These are phyloP conservation scores for Pagrus major DNA, from an alignment of 2,113 vertebrate genomes.

Conservation along the genomic window DNA sequence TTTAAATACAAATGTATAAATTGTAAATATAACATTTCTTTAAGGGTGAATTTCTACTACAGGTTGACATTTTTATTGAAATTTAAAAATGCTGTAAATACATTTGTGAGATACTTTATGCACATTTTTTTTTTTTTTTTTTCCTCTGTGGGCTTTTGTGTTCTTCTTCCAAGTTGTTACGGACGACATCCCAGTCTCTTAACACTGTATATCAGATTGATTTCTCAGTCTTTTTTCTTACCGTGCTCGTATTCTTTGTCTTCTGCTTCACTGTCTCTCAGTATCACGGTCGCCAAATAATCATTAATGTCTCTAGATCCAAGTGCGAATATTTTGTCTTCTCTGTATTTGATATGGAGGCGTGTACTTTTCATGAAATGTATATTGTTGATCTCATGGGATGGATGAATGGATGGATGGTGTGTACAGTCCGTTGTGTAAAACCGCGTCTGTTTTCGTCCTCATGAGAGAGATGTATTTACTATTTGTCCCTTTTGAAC, in stretches of 20 bases:
- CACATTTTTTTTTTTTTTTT: constrained; percentile 74
- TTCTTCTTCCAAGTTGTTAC: constrained; percentile 63
- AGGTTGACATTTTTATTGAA: constrained; percentile 86
- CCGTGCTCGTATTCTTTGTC: constrained; percentile 66
- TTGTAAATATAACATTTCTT: constrained; percentile 87
- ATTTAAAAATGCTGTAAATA: constrained; percentile 85
- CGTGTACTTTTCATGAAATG: constrained; percentile 72
- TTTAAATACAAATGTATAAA: constrained; percentile 87
- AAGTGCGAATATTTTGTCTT: constrained; percentile 75
- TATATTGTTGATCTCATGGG: constrained; percentile 69
- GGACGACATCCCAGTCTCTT: constrained; percentile 66
- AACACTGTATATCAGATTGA: constrained; percentile 76
- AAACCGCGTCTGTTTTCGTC: constrained; percentile 62
- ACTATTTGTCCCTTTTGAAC: constrained; percentile 75
- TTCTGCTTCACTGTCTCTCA: constrained; percentile 66
- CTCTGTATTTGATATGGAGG: constrained; percentile 81
- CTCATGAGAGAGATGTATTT: constrained; percentile 70
- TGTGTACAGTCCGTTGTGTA: constrained; percentile 69
- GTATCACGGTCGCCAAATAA: constrained; percentile 69
- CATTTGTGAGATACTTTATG: constrained; percentile 84
- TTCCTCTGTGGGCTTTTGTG: constrained; percentile 57
- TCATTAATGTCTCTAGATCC: constrained; percentile 74
- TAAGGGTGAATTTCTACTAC: constrained; percentile 86
- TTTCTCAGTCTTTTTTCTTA: constrained; percentile 65
- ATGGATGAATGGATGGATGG: constrained; percentile 62